Evolutionary conservation across 2,888 invertebrate species (phyloP).

Genomic region (Oxyteleia sp.): DNA sequence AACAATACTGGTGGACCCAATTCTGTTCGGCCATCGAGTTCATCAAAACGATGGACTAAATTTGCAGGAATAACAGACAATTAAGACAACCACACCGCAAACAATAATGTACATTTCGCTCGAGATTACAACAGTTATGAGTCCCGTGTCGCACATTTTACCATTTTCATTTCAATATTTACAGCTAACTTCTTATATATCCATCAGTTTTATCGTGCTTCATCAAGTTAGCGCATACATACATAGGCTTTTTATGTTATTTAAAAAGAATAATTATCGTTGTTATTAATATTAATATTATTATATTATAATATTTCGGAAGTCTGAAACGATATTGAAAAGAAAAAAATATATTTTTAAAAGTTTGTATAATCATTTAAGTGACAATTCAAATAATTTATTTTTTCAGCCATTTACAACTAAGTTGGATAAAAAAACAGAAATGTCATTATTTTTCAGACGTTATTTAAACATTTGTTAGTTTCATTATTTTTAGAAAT

Average conservation of each 20-base stretch:
- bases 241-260: conserved; percentile 62
- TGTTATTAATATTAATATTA: conserved; percentile 62
- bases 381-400: too few species aligned
- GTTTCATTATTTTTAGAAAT: too few species aligned
- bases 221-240: conserved; percentile 19
- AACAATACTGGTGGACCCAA: conserved; percentile 99
- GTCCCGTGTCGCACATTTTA: conserved; percentile 49
- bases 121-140: conserved; percentile 49
- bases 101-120: conserved; percentile 53
- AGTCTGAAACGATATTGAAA: conserved; percentile 36
- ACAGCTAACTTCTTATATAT: conserved; percentile 43
- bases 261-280: conserved; percentile 55
- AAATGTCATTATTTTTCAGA: too few species aligned
- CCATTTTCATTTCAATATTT: conserved; percentile 44
- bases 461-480: too few species aligned
- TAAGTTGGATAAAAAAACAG: too few species aligned
- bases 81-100: not conserved
- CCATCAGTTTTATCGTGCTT: conserved; percentile 49
- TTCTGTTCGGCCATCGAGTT: conserved; percentile 98
- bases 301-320: conserved; percentile 55
- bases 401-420: too few species aligned
- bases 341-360: too few species aligned
- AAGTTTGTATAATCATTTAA: too few species aligned
- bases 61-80: conserved; percentile 21
- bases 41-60: conserved; percentile 98